Conservation (phyloP, 1,140 invertebrate species). For the Zaprionus camerounensis region DNA sequence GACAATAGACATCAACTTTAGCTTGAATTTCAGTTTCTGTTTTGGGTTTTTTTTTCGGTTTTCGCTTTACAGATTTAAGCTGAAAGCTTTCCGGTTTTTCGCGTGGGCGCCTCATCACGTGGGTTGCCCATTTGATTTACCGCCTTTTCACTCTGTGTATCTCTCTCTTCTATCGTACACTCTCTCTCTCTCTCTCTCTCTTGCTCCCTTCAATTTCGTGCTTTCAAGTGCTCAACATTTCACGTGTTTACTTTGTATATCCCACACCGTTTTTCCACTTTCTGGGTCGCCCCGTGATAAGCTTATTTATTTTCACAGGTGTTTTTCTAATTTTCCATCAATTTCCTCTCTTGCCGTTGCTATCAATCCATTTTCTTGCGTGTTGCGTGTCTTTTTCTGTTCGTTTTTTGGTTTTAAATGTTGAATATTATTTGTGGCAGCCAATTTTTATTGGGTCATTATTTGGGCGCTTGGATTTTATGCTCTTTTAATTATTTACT, state of each 20-base stretch:
- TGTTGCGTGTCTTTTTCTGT: slow-evolving; percentile 19
- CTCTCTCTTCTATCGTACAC: neutral
- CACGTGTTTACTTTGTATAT: slow-evolving; percentile 36
- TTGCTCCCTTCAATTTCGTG: slow-evolving; percentile 6
- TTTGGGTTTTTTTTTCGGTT: slow-evolving; percentile 32
- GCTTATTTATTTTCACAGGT: slow-evolving; percentile 73
- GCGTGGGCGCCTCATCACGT: slow-evolving; percentile 54
- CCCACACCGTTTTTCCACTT: slow-evolving; percentile 30
- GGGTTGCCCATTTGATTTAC: slow-evolving; percentile 60
- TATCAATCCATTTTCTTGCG: slow-evolving; percentile 30
- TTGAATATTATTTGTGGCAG: slow-evolving; percentile 47
- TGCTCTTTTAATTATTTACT: slow-evolving; percentile 56
- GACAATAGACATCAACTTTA: slow-evolving; percentile 38
- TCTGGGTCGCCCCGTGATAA: slow-evolving; percentile 63
- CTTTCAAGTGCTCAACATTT: slow-evolving; percentile 37
- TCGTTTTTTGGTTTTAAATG: slow-evolving; percentile 45
- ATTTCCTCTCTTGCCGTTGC: slow-evolving; percentile 26
- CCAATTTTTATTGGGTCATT: slow-evolving; percentile 57
- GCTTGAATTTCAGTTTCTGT: slow-evolving; percentile 30
- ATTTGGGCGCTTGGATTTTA: slow-evolving; percentile 36
- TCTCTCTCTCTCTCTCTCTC: neutral
- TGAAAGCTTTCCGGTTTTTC: slow-evolving; percentile 49
- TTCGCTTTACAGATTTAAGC: slow-evolving; percentile 52
- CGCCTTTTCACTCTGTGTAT: slow-evolving; percentile 19
- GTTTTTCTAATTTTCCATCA: slow-evolving; percentile 55